These are phyloP conservation scores for Cepaea nemoralis DNA, from an alignment of 1,140 invertebrate species.

Conservation along the genomic window DNA sequence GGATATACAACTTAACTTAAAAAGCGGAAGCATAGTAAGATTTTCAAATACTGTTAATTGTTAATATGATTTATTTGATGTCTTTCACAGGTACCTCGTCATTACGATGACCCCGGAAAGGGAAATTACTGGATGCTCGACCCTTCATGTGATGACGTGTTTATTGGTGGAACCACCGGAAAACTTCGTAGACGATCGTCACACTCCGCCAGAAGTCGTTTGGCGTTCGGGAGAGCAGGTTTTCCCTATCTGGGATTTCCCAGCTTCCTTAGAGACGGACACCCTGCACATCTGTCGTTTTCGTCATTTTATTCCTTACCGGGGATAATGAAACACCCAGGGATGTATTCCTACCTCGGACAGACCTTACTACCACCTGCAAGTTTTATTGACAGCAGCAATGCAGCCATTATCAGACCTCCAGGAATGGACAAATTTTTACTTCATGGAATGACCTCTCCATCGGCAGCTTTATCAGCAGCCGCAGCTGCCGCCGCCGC, in stretches of 20 bases:
- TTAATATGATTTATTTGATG: background rate
- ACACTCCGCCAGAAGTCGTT: constrained; percentile 83
- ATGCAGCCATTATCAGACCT: constrained; percentile 15
- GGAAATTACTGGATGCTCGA: constrained; percentile 86
- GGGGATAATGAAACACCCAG: constrained; percentile 33
- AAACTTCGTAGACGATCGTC: constrained; percentile 90
- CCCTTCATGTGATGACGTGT: constrained; percentile 90
- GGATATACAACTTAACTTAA: too few relatives aligned
- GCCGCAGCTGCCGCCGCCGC: constrained; percentile 21
- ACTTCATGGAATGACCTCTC: constrained; percentile 34
- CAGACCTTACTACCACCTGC: constrained; percentile 19
- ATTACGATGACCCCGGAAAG: constrained; percentile 75
- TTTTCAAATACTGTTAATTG: too few relatives aligned
- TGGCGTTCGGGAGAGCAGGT: constrained; percentile 74
- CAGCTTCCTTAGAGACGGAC: constrained; percentile 36
- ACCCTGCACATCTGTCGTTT: constrained; percentile 17
- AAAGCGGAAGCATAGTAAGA: too few relatives aligned
- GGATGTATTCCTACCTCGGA: constrained; percentile 37
- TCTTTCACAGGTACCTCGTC: constrained; percentile 69
- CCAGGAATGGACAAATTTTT: constrained; percentile 36
- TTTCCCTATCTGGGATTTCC: constrained; percentile 40
- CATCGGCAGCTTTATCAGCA: constrained; percentile 5
- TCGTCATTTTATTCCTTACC: constrained; percentile 34
- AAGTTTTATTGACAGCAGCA: constrained; percentile 14
- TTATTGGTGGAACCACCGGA: constrained; percentile 96